A percentile compares a stretch with the other conserved stretches of the same genome.
These are phyloP conservation scores for Galbula dea DNA, from an alignment of 2,113 vertebrate genomes.

Conservation along the genomic window DNA sequence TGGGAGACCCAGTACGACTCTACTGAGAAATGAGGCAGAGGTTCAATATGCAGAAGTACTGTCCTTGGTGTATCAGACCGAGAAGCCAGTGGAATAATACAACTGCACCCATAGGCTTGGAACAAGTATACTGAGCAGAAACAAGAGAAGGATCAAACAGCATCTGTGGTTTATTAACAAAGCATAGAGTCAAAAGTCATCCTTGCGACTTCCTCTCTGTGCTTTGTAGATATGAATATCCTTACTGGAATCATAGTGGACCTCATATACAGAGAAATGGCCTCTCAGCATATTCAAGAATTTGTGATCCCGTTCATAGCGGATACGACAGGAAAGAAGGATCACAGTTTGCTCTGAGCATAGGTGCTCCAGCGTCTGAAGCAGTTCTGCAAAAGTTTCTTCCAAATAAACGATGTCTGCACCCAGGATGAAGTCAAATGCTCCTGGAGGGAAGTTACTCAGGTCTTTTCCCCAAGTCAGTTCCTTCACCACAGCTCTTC, in stretches of 20 bases:
- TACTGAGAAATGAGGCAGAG: background rate
- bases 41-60: background rate
- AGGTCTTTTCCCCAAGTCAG: conserved; percentile 89
- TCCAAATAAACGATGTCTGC: conserved; percentile 95
- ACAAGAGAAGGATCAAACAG: background rate
- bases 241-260: conserved; percentile 81
- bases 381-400: conserved; percentile 87
- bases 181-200: conserved; percentile 71
- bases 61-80: background rate
- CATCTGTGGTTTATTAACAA: background rate
- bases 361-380: conserved; percentile 85
- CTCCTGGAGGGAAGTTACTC: conserved; percentile 72
- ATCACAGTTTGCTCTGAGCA: conserved; percentile 76
- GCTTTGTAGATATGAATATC: conserved; percentile 89
- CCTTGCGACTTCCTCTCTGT: conserved; percentile 51
- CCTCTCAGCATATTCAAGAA: conserved; percentile 83
- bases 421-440: conserved; percentile 87
- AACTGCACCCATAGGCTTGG: background rate
- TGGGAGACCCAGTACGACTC: background rate
- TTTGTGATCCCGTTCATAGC: conserved; percentile 86
- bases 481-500: conserved; percentile 79
- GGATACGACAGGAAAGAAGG: conserved; percentile 88
- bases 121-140: background rate
- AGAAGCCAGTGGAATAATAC: background rate
- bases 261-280: conserved; percentile 78